phyloP scores from a whole-genome alignment of 2,797 vertebrate genomes.

The Lepus oiostolus region DNA sequence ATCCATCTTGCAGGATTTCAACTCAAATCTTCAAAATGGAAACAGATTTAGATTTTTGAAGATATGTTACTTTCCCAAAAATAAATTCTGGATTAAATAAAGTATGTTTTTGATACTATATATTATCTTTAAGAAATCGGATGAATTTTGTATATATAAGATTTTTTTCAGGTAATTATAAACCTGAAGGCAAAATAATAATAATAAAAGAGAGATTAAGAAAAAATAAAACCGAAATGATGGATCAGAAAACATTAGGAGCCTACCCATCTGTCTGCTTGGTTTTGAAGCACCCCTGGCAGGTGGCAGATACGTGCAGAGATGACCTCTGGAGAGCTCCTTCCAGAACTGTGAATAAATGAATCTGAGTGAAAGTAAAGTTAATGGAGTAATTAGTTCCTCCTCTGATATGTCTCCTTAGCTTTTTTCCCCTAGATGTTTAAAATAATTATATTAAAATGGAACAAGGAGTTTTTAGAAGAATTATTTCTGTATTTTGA shows the following conservation, averaged over 20 bases:
- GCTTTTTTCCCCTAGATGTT: slow-evolving; percentile 78
- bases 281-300: slow-evolving; percentile 1
- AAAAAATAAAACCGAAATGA: neutral
- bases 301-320: slow-evolving; percentile 61
- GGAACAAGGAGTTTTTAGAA: slow-evolving; percentile 81
- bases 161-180: slow-evolving; percentile 21
- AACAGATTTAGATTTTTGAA: neutral
- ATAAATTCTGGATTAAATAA: slow-evolving; percentile 36
- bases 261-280: slow-evolving; percentile 60
- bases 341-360: slow-evolving; percentile 65
- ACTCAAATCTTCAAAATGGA: slow-evolving; percentile 43
- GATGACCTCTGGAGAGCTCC: slow-evolving; percentile 57
- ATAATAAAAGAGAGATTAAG: slow-evolving; percentile 26
- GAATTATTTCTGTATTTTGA: slow-evolving; percentile 87
- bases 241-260: neutral
- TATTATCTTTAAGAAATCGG: slow-evolving; percentile 11
- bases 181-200: neutral
- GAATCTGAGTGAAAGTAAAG: slow-evolving; percentile 67
- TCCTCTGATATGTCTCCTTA: slow-evolving; percentile 73
- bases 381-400: slow-evolving; percentile 83
- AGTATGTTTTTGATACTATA: neutral
- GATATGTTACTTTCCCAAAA: slow-evolving; percentile 7
- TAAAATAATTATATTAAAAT: slow-evolving; percentile 85
- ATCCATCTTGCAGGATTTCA: neutral
- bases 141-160: neutral